These are phyloP conservation scores for Esox lucius DNA, from an alignment of 2,797 vertebrate genomes.

Conservation along the genomic window DNA sequence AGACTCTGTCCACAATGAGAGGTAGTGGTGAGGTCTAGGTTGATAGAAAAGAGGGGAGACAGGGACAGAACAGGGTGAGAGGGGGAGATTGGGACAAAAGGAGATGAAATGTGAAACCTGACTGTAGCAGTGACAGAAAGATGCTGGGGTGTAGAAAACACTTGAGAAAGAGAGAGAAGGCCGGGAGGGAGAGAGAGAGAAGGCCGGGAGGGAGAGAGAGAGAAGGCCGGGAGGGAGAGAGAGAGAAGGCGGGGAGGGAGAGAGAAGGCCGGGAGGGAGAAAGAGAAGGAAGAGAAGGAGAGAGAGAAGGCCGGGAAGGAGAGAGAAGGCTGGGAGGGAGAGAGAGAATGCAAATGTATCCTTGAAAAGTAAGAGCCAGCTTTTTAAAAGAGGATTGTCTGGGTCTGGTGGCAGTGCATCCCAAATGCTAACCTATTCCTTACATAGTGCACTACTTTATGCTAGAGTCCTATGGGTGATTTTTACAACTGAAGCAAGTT, in stretches of 20 bases:
- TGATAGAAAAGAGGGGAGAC: not conserved
- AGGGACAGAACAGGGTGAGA: not conserved
- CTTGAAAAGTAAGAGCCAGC: not conserved
- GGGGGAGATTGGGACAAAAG: not conserved
- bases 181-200: constrained; percentile 16
- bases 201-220: not conserved
- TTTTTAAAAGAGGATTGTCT: constrained; percentile 14
- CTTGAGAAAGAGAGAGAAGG: not conserved
- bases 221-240: too few relatives aligned
- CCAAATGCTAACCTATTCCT: not conserved
- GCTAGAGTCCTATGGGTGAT: not conserved
- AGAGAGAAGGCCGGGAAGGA: not conserved
- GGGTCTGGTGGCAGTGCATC: not conserved
- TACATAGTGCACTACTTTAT: not conserved
- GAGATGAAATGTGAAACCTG: constrained; percentile 10
- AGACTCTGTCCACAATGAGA: not conserved
- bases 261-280: constrained; percentile 3
- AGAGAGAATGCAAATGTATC: constrained; percentile 13
- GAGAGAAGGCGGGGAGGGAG: constrained; percentile 11
- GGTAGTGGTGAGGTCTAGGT: not conserved
- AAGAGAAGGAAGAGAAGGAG: too few relatives aligned
- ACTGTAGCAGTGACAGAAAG: not conserved
- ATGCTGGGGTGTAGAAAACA: not conserved
- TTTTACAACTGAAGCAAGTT: not conserved
- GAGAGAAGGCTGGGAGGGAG: too few relatives aligned